Conservation (phyloP, 2,888 invertebrate genomes). For the Gymnoscelis rufifasciata region DNA sequence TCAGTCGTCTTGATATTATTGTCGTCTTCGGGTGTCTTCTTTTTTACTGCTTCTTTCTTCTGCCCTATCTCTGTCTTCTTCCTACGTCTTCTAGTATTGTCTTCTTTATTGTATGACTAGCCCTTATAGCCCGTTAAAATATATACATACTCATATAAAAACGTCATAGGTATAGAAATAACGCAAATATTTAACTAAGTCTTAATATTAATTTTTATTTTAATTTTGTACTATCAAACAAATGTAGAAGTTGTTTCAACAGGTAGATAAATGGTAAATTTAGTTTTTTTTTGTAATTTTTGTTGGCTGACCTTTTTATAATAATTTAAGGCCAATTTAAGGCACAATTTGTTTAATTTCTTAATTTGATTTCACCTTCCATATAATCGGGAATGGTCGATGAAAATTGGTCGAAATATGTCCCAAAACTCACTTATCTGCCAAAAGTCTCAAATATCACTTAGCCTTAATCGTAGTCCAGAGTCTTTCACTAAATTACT, state of each 20-base stretch:
- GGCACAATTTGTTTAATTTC: slow-evolving; percentile 66
- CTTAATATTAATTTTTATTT: slow-evolving; percentile 76
- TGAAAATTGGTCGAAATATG: slow-evolving; percentile 74
- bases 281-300: slow-evolving; percentile 60
- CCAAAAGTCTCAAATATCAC: slow-evolving; percentile 73
- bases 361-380: slow-evolving; percentile 64
- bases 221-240: slow-evolving; percentile 79
- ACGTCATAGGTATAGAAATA: slow-evolving; percentile 74
- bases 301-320: slow-evolving; percentile 76
- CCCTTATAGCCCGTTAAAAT: slow-evolving; percentile 65
- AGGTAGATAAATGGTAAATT: slow-evolving; percentile 75
- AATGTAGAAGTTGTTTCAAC: slow-evolving; percentile 74
- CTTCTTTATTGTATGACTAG: slow-evolving; percentile 50
- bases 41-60: slow-evolving; percentile 31
- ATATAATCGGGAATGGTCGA: slow-evolving; percentile 62
- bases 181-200: slow-evolving; percentile 73
- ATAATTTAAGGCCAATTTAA: slow-evolving; percentile 80
- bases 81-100: slow-evolving; percentile 49
- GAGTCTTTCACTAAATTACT: slow-evolving; percentile 74
- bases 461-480: slow-evolving; percentile 73
- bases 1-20: slow-evolving; percentile 18
- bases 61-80: slow-evolving; percentile 37
- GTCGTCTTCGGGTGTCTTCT: slow-evolving; percentile 13
- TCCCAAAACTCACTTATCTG: slow-evolving; percentile 58
- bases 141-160: slow-evolving; percentile 69